Evolutionary conservation across 2,797 vertebrate genomes (phyloP), one percentile per base, ranked within the genome.

Genomic region (Rhinophrynus dorsalis): DNA sequence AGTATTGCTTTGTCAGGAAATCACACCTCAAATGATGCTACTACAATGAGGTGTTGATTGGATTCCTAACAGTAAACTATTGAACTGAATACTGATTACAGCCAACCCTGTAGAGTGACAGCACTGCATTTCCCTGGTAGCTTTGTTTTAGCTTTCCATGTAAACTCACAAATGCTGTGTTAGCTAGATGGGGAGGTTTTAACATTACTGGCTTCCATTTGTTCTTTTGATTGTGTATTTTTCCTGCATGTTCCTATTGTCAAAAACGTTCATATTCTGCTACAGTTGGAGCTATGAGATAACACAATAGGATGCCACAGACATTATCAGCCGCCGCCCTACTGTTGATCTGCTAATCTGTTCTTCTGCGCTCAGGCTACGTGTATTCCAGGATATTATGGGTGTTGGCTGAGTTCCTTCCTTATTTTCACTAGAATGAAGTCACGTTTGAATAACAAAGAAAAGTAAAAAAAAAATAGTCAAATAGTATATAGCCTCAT

Each of bases 371-470:
- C 32, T 38, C 33, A 40, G 60, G 56, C 52, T 65, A 58, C 69
- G 45, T 73, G 61, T 58, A 27, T 73, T 73, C 69, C 69, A 73
- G 69, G 69, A 73, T 73, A 66, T 59, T 52, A 56, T 59, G 69
- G 69, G 69, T 73, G 69, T 73, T 65, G 54, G 61, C 69, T 65
- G 44, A 66, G 61, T 73, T 73, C 69, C 69, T 73, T 73, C 69
- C 69, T 65, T 73, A 73, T 73, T 73, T 65, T 73, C 44, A 66
- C 54, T 65, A 65, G 44, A 32, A 70, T 62, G 38, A 70, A 73
- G 51, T 52, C 20, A 35, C 37, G 54, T 73, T 65, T 65, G 69
- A 58, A 66, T 65, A 51, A 38, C 61, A 73, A 73, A 72, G 44
- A 27, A 51, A 58, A 29, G 35, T 33, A 32, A 10, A 57, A 58